Percentiles rank a stretch among this genome's conserved stretches.
Conservation (phyloP, 2,888 invertebrate species). For the Ochropleura leucogaster region DNA sequence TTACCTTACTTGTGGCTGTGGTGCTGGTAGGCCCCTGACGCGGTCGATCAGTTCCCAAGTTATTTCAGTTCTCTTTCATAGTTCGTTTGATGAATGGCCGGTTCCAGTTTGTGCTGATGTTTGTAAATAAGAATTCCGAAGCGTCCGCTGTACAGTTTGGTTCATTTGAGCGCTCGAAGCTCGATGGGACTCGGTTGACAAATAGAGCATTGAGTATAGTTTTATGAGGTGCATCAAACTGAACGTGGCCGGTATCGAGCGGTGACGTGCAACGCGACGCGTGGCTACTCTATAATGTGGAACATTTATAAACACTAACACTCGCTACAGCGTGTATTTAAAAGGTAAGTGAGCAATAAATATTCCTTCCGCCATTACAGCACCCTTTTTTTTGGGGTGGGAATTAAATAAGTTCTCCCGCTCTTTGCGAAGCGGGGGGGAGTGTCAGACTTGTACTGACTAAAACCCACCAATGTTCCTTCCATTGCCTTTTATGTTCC, state of each 20-base stretch:
- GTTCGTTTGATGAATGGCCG: neutral
- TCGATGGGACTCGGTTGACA: slow-evolving; percentile 6
- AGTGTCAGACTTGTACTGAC: too few species aligned
- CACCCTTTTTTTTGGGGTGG: too few species aligned
- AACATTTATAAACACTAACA: neutral
- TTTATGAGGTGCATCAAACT: slow-evolving; percentile 24
- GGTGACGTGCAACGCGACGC: neutral
- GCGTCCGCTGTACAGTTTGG: slow-evolving; percentile 10
- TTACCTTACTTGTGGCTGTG: too few species aligned
- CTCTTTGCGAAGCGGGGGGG: too few species aligned
- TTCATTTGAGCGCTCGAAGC: slow-evolving; percentile 7
- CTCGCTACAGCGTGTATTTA: neutral
- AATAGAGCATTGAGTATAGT: slow-evolving; percentile 22
- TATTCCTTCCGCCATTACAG: neutral
- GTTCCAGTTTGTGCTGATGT: slow-evolving; percentile 8
- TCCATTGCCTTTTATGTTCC: too few species aligned
- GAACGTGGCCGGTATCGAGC: neutral
- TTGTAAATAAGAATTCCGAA: slow-evolving; percentile 34
- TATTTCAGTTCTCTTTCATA: slow-evolving; percentile 20
- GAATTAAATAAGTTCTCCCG: too few species aligned
- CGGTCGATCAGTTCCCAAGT: slow-evolving; percentile 17
- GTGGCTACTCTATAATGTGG: neutral
- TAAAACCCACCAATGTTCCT: too few species aligned
- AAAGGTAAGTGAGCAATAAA: too few species aligned
- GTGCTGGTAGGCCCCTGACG: neutral